A percentile compares a stretch with the other conserved stretches of the same genome.
These are phyloP conservation scores for Arrhopalites spinosus DNA, from an alignment of 2,888 invertebrate species.

Conservation along the genomic window DNA sequence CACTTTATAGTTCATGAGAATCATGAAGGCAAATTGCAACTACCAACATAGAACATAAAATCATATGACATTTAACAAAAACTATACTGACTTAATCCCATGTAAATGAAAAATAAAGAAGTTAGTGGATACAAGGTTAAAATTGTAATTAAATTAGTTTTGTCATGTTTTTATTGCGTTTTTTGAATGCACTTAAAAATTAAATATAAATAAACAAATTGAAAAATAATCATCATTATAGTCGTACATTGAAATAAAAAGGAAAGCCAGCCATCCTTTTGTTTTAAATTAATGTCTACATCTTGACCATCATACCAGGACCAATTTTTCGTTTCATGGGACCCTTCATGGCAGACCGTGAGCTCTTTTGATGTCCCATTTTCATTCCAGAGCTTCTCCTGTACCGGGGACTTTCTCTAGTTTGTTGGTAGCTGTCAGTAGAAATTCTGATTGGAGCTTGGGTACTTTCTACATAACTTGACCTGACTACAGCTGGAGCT, in stretches of 20 bases:
- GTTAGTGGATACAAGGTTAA: too few species aligned
- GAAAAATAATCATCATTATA: background rate
- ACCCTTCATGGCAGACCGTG: background rate
- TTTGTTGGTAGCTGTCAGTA: background rate
- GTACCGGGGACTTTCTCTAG: background rate
- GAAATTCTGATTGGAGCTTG: background rate
- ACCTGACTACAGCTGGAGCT: background rate
- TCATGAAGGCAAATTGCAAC: too few species aligned
- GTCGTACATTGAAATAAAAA: background rate
- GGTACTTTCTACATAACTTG: background rate
- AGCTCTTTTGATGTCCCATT: background rate
- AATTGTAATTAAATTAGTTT: too few species aligned
- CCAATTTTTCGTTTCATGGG: too few species aligned
- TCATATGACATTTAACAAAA: too few species aligned
- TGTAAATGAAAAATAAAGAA: too few species aligned
- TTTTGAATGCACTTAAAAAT: constrained; percentile 2
- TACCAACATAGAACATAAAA: too few species aligned
- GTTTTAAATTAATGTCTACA: background rate
- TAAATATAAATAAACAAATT: background rate
- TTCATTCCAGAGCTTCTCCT: background rate
- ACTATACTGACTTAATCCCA: too few species aligned
- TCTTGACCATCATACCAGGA: too few species aligned
- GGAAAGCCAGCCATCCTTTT: background rate
- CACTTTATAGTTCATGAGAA: too few species aligned
- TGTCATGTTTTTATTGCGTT: background rate